These are phyloP conservation scores for Bos indicus DNA, from an alignment of 2,113 vertebrate genomes.

Conservation along the genomic window DNA sequence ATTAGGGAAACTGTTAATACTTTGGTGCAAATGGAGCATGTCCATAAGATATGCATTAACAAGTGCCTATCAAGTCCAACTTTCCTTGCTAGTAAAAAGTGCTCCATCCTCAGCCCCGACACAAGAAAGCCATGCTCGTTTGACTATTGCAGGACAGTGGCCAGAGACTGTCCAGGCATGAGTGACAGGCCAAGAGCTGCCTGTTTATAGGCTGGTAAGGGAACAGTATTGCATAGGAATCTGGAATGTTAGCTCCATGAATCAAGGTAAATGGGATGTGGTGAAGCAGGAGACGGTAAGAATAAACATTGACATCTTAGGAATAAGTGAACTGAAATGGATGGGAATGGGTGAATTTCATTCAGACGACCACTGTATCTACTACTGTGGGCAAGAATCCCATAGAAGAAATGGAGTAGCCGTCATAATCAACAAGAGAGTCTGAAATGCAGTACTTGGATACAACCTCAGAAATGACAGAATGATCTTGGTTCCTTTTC, in stretches of 20 bases:
- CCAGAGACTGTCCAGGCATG: not conserved
- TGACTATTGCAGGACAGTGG: not conserved
- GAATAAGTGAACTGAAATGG: not conserved
- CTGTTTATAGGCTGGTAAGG: not conserved
- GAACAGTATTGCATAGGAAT: not conserved
- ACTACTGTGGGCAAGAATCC: not conserved
- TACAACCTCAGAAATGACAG: not conserved
- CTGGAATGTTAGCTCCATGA: not conserved
- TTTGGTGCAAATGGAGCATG: no score
- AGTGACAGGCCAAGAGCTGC: not conserved
- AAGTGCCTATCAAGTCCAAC: not conserved
- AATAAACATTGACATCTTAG: not conserved
- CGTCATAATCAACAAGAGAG: not conserved
- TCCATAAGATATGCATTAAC: accelerated
- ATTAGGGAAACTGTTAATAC: not conserved
- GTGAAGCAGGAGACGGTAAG: not conserved
- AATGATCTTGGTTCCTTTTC: not conserved
- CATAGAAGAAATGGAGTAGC: not conserved
- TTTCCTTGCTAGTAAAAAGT: not conserved
- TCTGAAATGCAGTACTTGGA: not conserved
- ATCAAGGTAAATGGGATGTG: not conserved
- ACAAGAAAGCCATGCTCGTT: not conserved
- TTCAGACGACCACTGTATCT: not conserved
- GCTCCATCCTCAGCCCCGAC: no score
- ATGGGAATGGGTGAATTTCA: not conserved